Conservation (phyloP, 2,113 vertebrate species). For the Heterotilapia buettikoferi region DNA sequence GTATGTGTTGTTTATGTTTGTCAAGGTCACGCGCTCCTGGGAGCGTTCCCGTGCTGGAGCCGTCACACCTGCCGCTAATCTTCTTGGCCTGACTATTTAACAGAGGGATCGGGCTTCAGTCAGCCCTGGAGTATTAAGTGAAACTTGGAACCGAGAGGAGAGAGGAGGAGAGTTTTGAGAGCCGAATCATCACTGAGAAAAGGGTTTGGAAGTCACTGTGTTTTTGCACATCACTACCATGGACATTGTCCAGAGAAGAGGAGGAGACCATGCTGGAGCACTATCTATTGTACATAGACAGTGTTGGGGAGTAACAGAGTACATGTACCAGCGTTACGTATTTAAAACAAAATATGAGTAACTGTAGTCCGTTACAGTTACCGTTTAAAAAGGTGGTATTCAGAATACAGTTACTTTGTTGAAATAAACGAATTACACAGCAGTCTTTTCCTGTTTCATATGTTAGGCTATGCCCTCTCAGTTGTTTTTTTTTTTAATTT, state of each 20-base stretch:
- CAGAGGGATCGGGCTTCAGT: not conserved
- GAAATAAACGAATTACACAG: not conserved
- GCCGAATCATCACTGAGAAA: not conserved
- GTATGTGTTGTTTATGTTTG: not conserved
- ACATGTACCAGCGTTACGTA: not conserved
- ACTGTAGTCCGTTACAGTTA: not conserved
- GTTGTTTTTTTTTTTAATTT: no score
- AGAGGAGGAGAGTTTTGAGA: not conserved
- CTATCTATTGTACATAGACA: not conserved
- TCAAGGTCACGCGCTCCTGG: rapidly evolving
- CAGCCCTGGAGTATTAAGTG: not conserved
- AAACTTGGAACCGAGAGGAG: not conserved
- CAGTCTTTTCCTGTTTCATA: rapidly evolving
- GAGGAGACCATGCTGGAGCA: not conserved
- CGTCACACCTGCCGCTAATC: rapidly evolving
- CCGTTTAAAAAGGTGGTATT: not conserved
- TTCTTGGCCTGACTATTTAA: not conserved
- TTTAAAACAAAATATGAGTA: rapidly evolving
- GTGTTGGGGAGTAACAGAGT: not conserved
- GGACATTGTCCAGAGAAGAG: not conserved
- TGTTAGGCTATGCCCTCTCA: not conserved
- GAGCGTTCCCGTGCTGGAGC: rapidly evolving
- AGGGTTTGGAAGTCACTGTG: not conserved
- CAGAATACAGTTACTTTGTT: not conserved
- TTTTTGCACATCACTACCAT: rapidly evolving